Percentiles rank a stretch among this genome's conserved stretches.
These are phyloP conservation scores for Saxicola maurus DNA, from an alignment of 2,797 vertebrate species.

Conservation along the genomic window DNA sequence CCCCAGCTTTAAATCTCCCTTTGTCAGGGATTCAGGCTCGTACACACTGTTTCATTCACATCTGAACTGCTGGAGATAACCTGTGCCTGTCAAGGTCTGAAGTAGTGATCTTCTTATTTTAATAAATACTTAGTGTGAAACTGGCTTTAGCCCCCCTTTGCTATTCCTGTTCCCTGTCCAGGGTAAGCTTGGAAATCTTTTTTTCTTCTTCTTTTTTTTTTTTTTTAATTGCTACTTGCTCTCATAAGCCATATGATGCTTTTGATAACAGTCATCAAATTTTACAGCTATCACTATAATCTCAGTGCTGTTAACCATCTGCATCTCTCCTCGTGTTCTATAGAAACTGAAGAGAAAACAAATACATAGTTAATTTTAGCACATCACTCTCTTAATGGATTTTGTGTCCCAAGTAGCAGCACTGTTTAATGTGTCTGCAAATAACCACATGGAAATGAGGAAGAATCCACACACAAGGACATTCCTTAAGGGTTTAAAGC, in stretches of 20 bases:
- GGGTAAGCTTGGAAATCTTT: background rate
- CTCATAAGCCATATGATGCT: conserved; percentile 28
- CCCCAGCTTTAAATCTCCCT: background rate
- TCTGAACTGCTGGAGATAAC: background rate
- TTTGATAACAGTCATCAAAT: conserved; percentile 58
- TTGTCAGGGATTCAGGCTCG: background rate
- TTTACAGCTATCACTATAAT: conserved; percentile 55
- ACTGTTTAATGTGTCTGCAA: background rate
- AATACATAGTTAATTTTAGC: conserved; percentile 46
- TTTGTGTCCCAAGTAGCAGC: background rate
- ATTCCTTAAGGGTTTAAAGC: background rate
- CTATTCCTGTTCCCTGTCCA: background rate
- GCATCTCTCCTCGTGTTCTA: conserved; percentile 11
- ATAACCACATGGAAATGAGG: background rate
- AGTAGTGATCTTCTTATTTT: background rate
- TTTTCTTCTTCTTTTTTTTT: background rate
- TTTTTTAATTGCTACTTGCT: conserved; percentile 39
- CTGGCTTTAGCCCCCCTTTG: background rate
- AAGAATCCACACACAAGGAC: background rate
- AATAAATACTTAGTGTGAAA: background rate
- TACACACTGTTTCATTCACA: background rate
- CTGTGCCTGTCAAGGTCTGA: background rate
- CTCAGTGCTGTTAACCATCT: conserved; percentile 51
- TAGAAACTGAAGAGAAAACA: conserved; percentile 27
- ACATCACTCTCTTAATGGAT: conserved; percentile 35